Evolutionary conservation across 2,113 vertebrate species (phyloP).

Genomic region (Pomatostomus ruficeps): DNA sequence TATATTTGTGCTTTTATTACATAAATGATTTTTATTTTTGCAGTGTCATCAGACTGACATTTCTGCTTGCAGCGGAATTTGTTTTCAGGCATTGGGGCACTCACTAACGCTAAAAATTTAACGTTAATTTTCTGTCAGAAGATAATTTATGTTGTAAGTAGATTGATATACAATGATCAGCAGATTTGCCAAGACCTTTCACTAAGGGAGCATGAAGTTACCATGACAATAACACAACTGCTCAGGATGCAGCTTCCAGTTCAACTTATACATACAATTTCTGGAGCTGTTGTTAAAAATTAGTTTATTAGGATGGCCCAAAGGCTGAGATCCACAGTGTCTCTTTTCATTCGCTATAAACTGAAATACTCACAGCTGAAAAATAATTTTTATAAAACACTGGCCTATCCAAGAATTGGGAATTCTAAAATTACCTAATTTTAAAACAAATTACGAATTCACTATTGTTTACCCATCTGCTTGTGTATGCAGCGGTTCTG

Average conservation of each 20-base stretch:
- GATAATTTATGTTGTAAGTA: not conserved
- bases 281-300: not conserved
- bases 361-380: not conserved
- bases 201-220: not conserved
- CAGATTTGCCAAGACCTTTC: not conserved
- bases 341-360: not conserved
- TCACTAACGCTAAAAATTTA: not conserved
- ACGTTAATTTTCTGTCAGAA: not conserved
- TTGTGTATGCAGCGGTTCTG: not conserved
- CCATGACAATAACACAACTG: not conserved
- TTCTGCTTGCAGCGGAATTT: not conserved
- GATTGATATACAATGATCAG: not conserved
- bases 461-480: not conserved
- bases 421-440: too few species aligned
- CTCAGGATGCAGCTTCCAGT: not conserved
- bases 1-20: not conserved
- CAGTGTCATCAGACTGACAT: not conserved
- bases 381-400: not conserved
- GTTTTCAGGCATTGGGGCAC: constrained; percentile 6
- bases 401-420: not conserved
- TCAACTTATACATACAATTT: not conserved
- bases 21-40: not conserved
- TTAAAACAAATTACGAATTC: not conserved
- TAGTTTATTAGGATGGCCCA: not conserved
- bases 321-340: not conserved